Evolutionary conservation across 2,797 vertebrate genomes (phyloP).

Genomic region (Acropternis orthonyx): DNA sequence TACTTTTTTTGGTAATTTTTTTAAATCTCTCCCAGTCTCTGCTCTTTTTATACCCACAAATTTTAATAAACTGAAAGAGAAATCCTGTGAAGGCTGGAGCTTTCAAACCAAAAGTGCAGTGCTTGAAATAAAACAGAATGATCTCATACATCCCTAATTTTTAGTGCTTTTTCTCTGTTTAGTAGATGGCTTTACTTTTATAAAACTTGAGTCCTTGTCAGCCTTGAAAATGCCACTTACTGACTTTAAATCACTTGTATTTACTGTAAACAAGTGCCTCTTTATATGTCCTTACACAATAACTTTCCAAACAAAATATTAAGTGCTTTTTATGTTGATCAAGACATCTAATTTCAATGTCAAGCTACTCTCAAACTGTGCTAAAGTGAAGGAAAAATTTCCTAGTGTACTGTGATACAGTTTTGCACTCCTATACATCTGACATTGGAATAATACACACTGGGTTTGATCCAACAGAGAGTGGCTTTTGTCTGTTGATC

Average conservation of each 20-base stretch:
- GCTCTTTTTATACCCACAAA: slow-evolving; percentile 4
- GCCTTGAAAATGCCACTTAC: slow-evolving; percentile 25
- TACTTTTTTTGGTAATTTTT: neutral
- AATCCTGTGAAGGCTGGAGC: neutral
- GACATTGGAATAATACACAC: neutral
- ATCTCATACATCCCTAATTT: slow-evolving; percentile 44
- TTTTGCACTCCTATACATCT: neutral
- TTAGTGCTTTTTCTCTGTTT: slow-evolving; percentile 29
- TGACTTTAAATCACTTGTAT: slow-evolving; percentile 39
- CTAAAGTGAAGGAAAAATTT: neutral
- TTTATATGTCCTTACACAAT: neutral
- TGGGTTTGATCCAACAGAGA: neutral
- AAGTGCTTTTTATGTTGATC: slow-evolving; percentile 12
- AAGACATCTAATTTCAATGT: slow-evolving; percentile 11
- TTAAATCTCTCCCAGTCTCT: neutral
- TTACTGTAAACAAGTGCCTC: slow-evolving; percentile 10
- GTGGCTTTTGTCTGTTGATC: slow-evolving; percentile 32
- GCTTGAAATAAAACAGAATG: slow-evolving; percentile 24
- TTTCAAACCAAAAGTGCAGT: slow-evolving; percentile 38
- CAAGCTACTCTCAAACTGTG: neutral
- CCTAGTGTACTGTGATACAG: neutral
- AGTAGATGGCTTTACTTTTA: slow-evolving; percentile 32
- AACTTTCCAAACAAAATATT: slow-evolving; percentile 33
- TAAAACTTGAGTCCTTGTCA: slow-evolving; percentile 29
- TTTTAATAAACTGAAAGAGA: slow-evolving; percentile 22